A percentile compares a stretch with the other conserved stretches of the same genome.
Evolutionary conservation across 2,113 vertebrate species (phyloP).

Genomic region (Petrocephalus microphthalmus): DNA sequence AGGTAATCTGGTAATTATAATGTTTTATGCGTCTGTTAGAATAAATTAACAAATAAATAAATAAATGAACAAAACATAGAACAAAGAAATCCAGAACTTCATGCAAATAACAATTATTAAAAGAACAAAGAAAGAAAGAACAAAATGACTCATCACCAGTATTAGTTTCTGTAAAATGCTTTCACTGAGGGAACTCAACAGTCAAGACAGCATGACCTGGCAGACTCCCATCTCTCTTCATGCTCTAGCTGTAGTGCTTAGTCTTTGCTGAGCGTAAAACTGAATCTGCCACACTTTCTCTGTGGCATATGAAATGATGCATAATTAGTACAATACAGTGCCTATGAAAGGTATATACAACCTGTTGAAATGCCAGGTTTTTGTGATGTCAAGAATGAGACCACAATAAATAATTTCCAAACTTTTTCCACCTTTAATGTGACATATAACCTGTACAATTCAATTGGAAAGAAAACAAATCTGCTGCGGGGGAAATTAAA

Average conservation of each 20-base stretch:
- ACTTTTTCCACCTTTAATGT: too few relatives aligned
- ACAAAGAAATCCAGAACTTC: not conserved
- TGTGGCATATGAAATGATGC: not conserved
- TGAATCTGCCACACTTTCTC: not conserved
- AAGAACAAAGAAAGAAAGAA: not conserved
- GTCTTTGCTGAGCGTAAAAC: constrained; percentile 17
- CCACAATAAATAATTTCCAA: too few relatives aligned
- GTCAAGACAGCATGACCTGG: constrained; percentile 13
- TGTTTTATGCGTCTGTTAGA: not conserved
- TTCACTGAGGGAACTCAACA: constrained; percentile 4
- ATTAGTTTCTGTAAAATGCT: not conserved
- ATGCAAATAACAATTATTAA: not conserved
- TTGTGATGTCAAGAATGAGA: too few relatives aligned
- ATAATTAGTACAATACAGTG: constrained; percentile 11
- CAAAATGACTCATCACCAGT: not conserved
- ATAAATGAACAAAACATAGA: not conserved
- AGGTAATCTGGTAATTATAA: not conserved
- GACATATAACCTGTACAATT: too few relatives aligned
- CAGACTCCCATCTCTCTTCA: constrained; percentile 8
- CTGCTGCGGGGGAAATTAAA: too few relatives aligned
- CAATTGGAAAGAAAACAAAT: too few relatives aligned
- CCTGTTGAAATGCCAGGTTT: too few relatives aligned
- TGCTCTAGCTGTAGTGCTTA: constrained; percentile 15
- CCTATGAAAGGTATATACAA: too few relatives aligned
- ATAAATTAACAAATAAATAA: not conserved